Base-by-base conservation (phyloP, 1,140 invertebrate genomes). In the Drosophila suzukii region DNA sequence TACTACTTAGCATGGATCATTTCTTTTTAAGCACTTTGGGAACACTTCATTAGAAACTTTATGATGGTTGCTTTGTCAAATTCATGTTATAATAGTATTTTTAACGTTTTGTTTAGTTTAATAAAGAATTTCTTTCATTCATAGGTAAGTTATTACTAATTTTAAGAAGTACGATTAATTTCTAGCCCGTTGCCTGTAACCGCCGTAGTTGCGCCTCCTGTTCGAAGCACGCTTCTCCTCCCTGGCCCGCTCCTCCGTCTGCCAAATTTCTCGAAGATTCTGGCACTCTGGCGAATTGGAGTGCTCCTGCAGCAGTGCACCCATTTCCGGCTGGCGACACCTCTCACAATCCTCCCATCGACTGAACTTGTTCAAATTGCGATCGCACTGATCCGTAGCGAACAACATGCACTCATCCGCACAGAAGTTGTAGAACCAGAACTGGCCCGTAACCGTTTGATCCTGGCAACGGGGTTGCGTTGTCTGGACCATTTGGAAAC, bases 381-480 rank as follows among this genome's bases (percentile, higher is more conserved):
- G 77, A 72, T 91, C 90, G 39, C 90, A 91, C 0, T 44, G 55
- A 88, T 90, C 80, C 5, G 82, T 60, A 4, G 90, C 75, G 51
- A 59, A 91, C 0, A 91, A 20, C 85, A 91, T 91, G 46, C 90
- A 91, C 11, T 84, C 72, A 27, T 91, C 80, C 6, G 56, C 51
- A 47, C 90, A 91, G 47, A 75, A 91, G 47, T 90, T 91, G 34
- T 90, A 91, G 59, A 90, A 91, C 90, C 90, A 91, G n/a, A 79
- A 91, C 41, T 91, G 79, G 0, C 77, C 78, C 3, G 80, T 65
- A 4, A 79, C 60, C 5, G 72, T 83, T 27, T 68, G 60, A 47
- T 90, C 63, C 12, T 27, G 50, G 43, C 83, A 86, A 4, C 27
- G 55, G 4, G 90, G 51, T 51, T 60, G 47, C 32, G 20, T 36